Percentiles rank a stretch among this genome's conserved stretches.
Conservation (phyloP, 1,140 invertebrate genomes). For the Lordiphosa stackelbergi region DNA sequence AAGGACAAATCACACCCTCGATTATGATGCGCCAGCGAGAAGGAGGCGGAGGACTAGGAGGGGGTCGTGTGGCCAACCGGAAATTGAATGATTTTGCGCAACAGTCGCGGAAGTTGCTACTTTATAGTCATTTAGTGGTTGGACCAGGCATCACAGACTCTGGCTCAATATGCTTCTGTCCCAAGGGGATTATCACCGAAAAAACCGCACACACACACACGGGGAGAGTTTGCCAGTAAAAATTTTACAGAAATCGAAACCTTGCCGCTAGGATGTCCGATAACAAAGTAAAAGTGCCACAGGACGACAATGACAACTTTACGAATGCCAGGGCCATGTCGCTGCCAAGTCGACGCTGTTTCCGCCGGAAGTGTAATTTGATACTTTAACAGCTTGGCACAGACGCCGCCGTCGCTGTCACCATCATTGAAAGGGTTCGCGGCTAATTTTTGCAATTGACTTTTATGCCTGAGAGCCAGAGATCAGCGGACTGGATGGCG, state of each 20-base stretch:
- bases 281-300: slow-evolving; percentile 62
- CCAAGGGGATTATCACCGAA: slow-evolving; percentile 53
- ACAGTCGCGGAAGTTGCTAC: slow-evolving; percentile 75
- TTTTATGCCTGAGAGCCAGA: slow-evolving; percentile 31
- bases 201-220: slow-evolving; percentile 25
- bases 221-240: slow-evolving; percentile 13
- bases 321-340: slow-evolving; percentile 9
- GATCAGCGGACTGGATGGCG: slow-evolving; percentile 28
- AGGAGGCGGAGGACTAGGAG: slow-evolving; percentile 18
- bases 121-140: slow-evolving; percentile 77
- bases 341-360: slow-evolving; percentile 58
- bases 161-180: slow-evolving; percentile 35
- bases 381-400: slow-evolving; percentile 69
- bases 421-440: slow-evolving; percentile 39
- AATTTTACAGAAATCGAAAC: slow-evolving; percentile 58
- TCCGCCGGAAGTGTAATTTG: slow-evolving; percentile 76
- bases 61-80: slow-evolving; percentile 64
- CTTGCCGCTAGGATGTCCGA: slow-evolving; percentile 62
- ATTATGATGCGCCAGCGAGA: slow-evolving; percentile 58
- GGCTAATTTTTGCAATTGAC: slow-evolving; percentile 71
- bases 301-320: slow-evolving; percentile 45
- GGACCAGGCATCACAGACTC: slow-evolving; percentile 32
- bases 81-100: slow-evolving; percentile 77
- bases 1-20: slow-evolving; percentile 76
- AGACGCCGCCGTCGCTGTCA: slow-evolving; percentile 18